Base-by-base conservation (phyloP, 2,888 invertebrate species). In the Tetramorium bicarinatum region DNA sequence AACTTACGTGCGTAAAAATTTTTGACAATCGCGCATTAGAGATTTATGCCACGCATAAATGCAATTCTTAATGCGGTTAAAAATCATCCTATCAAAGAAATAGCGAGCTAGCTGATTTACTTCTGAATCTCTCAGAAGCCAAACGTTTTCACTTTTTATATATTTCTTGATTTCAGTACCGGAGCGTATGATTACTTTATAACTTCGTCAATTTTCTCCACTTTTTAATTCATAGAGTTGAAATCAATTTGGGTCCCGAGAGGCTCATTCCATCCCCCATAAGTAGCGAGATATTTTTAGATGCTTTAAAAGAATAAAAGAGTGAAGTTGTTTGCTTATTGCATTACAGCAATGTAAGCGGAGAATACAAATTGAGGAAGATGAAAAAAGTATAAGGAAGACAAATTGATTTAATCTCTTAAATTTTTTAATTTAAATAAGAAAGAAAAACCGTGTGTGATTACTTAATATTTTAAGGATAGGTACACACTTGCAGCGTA, bases 1-100 rank as follows among this genome's bases (percentile, higher is more conserved):
- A 6, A 41, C 1, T 18, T 49, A 2, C 41, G 4, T 25, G 0
- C 8, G 34, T 69, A 38, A 72, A 41, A 21, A 72, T 8, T 47
- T 47, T 47, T 49, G 29, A 11, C 29, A 13, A n/a, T 47, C 13
- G 41, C 15, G 25, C 44, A 61, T 74, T 74, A 44, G 1, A 25
- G 25, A 61, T 74, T 74, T 74, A 74, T 61, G 15, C n/a, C n/a
- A 15, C 3, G 47, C 47, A 75, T 75, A 61, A 75, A 49, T 62
- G 49, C 34, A 38, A 34, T 47, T 2, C 1, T 75, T 75, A 62
- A 49, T 75, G n/a, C 15, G 8, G 25, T 21, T 11, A 54, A 29
- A 44, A 44, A 52, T 52, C 34, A 52, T 11, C 18, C 2, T 44
- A 59, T 25, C 1, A 44, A 74, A 74, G 7, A n/a, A 59, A 44